A percentile compares a stretch with the other conserved stretches of the same genome.
Evolutionary conservation across 2,113 vertebrate species (phyloP).

Genomic region (Gallinago paraguaiae): DNA sequence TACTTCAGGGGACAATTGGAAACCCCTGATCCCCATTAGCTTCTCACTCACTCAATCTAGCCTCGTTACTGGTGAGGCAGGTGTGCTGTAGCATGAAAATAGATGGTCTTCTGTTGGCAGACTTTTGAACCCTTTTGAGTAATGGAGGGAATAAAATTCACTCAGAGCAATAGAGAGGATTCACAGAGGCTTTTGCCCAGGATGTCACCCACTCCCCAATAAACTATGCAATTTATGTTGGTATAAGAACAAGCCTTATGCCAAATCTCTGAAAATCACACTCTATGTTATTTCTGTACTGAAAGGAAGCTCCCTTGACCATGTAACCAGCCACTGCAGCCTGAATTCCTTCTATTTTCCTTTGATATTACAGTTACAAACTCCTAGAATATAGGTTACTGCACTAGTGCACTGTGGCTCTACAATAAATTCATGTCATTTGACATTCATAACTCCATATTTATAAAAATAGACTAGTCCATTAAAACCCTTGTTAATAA

Average conservation of each 20-base stretch:
- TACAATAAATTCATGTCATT: neutral
- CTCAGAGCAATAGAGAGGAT: neutral
- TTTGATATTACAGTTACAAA: neutral
- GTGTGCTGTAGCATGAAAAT: neutral
- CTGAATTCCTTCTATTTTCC: neutral
- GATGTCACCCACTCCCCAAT: neutral
- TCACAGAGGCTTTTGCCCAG: neutral
- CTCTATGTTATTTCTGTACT: neutral
- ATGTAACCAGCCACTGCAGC: neutral
- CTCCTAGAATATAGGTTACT: neutral
- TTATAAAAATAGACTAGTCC: neutral
- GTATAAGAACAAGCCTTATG: neutral
- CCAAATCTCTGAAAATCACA: neutral
- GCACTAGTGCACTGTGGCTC: neutral
- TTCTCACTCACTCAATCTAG: neutral
- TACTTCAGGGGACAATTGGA: neutral
- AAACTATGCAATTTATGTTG: neutral
- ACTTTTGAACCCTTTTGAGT: neutral
- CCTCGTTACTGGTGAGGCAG: neutral
- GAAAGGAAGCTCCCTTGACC: neutral
- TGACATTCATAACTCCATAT: neutral
- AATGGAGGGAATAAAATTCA: neutral
- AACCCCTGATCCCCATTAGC: neutral
- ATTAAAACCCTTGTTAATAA: constrained; percentile 45
- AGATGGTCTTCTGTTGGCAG: neutral